Percentiles rank a stretch among this genome's conserved stretches.
phyloP scores from a whole-genome alignment of 2,797 vertebrate species.

The Momotus momota region DNA sequence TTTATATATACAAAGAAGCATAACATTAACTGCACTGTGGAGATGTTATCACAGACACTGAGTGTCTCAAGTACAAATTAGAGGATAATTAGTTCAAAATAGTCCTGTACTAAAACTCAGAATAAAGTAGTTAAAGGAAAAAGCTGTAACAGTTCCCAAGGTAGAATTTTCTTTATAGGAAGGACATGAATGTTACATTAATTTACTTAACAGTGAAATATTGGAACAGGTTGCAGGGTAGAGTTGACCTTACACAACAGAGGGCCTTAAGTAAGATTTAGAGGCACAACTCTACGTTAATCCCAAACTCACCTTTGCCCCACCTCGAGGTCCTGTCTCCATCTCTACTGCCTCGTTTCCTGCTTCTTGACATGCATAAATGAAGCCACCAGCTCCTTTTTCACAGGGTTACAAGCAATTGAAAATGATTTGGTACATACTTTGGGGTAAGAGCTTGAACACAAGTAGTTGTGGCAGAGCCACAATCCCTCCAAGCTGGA shows the following conservation, averaged over 20 bases:
- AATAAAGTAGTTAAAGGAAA: conserved; percentile 17
- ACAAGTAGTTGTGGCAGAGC: neutral
- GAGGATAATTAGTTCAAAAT: conserved; percentile 65
- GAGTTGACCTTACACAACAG: neutral
- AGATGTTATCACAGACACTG: conserved; percentile 34
- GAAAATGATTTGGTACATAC: rapidly evolving
- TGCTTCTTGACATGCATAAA: neutral
- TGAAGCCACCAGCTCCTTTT: neutral
- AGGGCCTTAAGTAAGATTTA: neutral
- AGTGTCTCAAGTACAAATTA: conserved; percentile 42
- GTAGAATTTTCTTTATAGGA: conserved; percentile 1
- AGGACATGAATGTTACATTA: neutral
- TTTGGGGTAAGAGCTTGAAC: neutral
- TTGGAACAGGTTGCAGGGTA: neutral
- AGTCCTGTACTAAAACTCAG: conserved; percentile 10
- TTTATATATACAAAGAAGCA: conserved; percentile 14
- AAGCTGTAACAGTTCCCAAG: conserved; percentile 54
- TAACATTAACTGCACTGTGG: conserved; percentile 26
- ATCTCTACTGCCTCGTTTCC: neutral
- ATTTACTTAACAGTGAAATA: neutral
- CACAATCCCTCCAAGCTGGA: neutral
- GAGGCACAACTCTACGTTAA: neutral
- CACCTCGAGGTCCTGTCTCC: neutral
- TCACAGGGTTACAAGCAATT: neutral
- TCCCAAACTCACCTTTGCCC: neutral